These are phyloP conservation scores for Torymus aiolomorphi DNA, from an alignment of 2,888 invertebrate species.

Conservation along the genomic window DNA sequence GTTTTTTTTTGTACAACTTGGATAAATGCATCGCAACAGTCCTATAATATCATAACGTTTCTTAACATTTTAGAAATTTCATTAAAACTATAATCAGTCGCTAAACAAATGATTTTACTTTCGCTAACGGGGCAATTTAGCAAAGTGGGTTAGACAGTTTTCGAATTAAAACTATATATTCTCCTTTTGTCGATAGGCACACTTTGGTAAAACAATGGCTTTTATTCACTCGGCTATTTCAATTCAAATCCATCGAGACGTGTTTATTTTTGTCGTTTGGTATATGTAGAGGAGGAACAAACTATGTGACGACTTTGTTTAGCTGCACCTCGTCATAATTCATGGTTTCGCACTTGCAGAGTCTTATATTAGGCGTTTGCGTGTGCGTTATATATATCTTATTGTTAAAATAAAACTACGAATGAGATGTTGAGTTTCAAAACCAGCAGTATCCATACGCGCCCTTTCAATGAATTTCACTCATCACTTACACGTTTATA, in stretches of 20 bases:
- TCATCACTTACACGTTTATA: too few relatives aligned
- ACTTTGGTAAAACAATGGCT: constrained; percentile 38
- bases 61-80: background rate
- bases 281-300: too few relatives aligned
- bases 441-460: too few relatives aligned
- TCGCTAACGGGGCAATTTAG: too few relatives aligned
- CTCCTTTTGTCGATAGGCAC: constrained; percentile 36
- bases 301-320: too few relatives aligned
- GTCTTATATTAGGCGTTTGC: constrained; percentile 33
- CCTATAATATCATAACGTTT: background rate
- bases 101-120: too few relatives aligned
- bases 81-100: background rate
- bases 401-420: constrained; percentile 23
- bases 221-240: background rate
- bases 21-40: too few relatives aligned
- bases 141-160: too few relatives aligned
- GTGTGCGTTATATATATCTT: constrained; percentile 7
- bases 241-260: background rate
- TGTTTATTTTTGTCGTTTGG: constrained; percentile 1
- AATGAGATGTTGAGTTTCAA: background rate
- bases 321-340: background rate
- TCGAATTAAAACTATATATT: constrained; percentile 25
- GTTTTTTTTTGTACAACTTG: constrained; percentile 1
- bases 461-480: too few relatives aligned
- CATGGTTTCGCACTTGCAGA: constrained; percentile 48